Evolutionary conservation across 1,140 invertebrate species (phyloP), one percentile per base, ranked within the genome.

Genomic region (Adoxophyes honmai): DNA sequence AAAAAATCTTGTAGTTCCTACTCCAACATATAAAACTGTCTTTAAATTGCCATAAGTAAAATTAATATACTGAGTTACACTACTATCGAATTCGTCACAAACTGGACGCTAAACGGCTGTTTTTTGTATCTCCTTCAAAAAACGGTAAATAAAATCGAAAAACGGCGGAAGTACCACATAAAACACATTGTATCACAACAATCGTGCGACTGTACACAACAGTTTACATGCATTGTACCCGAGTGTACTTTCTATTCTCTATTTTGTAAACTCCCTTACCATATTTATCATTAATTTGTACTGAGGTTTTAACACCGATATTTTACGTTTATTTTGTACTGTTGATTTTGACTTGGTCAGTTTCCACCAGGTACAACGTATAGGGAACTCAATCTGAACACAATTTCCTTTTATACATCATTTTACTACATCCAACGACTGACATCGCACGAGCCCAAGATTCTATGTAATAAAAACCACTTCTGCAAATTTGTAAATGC

Each of bases 211-310:
- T 80, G 81, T 79, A 77, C 48, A 37, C 21, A 62, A 28, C 74
- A 59, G 75, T 59, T 67, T 73, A 67, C 48, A 52, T 61, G 74
- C 84, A 72, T 75, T 82, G 81, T 82, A 79, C 81, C 79, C 73
- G 76, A 81, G 78, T 81, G 75, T 69, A 64, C 52, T 59, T 74
- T 53, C 53, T 66, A 52, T 64, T 55, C 38, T 11, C 34, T 52
- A 52, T 54, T 60, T 68, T 76, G 71, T 79, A 68, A 39, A 72
- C 75, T 65, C 67, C 74, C 84, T 87, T 87, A 86, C 72, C 63
- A 83, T 73, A 62, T 81, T 87, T 87, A 86, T 73, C 63, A 83
- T 73, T 87, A 87, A 84, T 87, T 87, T 87, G 84, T 87, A 87
- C 84, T 87, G 81, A 72, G 55, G 56, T 58, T 66, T 62, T 66